These are phyloP conservation scores for Pituophis catenifer DNA, from an alignment of 2,113 vertebrate genomes.

Conservation along the genomic window DNA sequence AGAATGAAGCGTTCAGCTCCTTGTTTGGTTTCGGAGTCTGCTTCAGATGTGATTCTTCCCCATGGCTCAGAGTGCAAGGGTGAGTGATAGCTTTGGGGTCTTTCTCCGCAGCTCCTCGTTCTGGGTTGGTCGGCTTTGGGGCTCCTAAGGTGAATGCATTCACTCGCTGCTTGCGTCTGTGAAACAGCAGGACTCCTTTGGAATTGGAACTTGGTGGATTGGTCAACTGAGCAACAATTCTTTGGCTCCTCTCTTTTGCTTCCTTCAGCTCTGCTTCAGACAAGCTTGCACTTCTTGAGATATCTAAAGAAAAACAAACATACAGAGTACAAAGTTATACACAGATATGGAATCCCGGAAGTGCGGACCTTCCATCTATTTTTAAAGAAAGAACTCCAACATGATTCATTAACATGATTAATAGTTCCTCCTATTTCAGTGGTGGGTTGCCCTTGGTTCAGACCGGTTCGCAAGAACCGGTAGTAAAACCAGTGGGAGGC, in stretches of 20 bases:
- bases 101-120: constrained; percentile 44
- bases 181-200: constrained; percentile 90
- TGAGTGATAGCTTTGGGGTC: constrained; percentile 39
- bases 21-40: constrained; percentile 41
- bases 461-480: too few relatives aligned
- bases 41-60: constrained; percentile 66
- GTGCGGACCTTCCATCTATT: neutral
- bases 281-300: constrained; percentile 82
- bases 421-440: neutral
- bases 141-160: constrained; percentile 82
- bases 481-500: too few relatives aligned
- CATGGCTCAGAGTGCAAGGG: constrained; percentile 62
- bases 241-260: constrained; percentile 83
- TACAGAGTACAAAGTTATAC: constrained; percentile 35
- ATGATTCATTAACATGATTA: neutral
- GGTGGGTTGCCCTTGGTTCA: too few relatives aligned
- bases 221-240: constrained; percentile 89
- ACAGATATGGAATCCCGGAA: fast-evolving
- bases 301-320: constrained; percentile 66
- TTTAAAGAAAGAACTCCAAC: neutral
- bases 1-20: neutral
- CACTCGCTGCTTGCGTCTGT: constrained; percentile 85
- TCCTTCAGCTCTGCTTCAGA: constrained; percentile 91
- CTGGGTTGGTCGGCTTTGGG: constrained; percentile 45
- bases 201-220: constrained; percentile 83